A percentile compares a stretch with the other conserved stretches of the same genome.
These are phyloP conservation scores for Epinephelus fuscoguttatus DNA, from an alignment of 2,113 vertebrate genomes.

Conservation along the genomic window DNA sequence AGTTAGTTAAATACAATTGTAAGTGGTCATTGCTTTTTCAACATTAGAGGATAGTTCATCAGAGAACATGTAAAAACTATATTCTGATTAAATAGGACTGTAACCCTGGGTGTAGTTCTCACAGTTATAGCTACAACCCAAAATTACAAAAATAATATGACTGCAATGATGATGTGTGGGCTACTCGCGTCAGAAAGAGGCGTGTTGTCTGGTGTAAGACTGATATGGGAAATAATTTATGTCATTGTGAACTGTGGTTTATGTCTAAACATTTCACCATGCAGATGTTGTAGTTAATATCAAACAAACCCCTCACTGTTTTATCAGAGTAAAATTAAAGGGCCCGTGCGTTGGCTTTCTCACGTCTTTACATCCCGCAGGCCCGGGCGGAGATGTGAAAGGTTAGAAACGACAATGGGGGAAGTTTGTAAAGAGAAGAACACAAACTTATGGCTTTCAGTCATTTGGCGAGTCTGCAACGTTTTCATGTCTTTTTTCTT, in stretches of 20 bases:
- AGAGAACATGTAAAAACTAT: no score
- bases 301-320: not conserved
- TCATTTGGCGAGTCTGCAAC: conserved; percentile 75
- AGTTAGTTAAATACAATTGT: not conserved
- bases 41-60: not conserved
- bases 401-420: conserved; percentile 44
- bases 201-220: not conserved
- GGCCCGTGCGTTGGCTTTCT: not conserved
- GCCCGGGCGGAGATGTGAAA: conserved; percentile 43
- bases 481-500: conserved; percentile 83
- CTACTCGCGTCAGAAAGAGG: fast-evolving
- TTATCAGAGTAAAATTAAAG: fast-evolving
- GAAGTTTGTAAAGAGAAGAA: conserved; percentile 34
- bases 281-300: fast-evolving
- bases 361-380: fast-evolving
- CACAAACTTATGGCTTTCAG: conserved; percentile 15
- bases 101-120: fast-evolving
- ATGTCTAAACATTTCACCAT: not conserved
- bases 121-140: not conserved
- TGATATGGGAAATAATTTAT: not conserved
- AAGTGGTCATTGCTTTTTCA: not conserved
- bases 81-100: fast-evolving
- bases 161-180: no score
- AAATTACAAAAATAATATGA: not conserved
- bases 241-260: not conserved